Conservation (phyloP, 2,797 vertebrate species). For the Odontamblyopus rebecca region DNA sequence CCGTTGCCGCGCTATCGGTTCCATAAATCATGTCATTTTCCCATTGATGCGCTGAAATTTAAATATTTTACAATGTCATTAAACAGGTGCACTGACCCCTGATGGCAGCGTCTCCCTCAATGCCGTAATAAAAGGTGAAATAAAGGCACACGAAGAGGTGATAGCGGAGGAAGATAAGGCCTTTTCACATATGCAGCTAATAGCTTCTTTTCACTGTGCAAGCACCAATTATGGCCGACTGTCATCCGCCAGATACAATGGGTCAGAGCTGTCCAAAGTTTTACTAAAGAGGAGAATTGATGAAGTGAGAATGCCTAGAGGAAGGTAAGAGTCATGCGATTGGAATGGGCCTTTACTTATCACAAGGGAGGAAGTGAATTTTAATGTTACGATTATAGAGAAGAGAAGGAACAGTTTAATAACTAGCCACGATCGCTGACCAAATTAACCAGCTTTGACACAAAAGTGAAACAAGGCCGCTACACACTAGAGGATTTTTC, state of each 20-base stretch:
- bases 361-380: not conserved
- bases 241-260: not conserved
- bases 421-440: too few species aligned
- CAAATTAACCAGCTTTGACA: too few species aligned
- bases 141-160: not conserved
- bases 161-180: not conserved
- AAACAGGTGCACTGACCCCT: not conserved
- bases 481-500: too few species aligned
- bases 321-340: not conserved
- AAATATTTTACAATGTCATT: not conserved
- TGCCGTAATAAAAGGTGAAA: constrained; percentile 4
- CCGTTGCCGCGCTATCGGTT: not conserved
- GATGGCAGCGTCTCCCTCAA: not conserved
- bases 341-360: not conserved
- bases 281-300: not conserved
- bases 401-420: too few species aligned
- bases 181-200: not conserved
- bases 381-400: too few species aligned
- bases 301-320: not conserved
- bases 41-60: not conserved
- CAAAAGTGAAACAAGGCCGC: too few species aligned
- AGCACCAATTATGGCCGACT: not conserved
- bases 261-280: not conserved
- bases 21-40: constrained; percentile 14
- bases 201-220: not conserved